Evolutionary conservation across 2,113 vertebrate genomes (phyloP), one percentile per base, ranked within the genome.

Genomic region (Epinephelus lanceolatus): DNA sequence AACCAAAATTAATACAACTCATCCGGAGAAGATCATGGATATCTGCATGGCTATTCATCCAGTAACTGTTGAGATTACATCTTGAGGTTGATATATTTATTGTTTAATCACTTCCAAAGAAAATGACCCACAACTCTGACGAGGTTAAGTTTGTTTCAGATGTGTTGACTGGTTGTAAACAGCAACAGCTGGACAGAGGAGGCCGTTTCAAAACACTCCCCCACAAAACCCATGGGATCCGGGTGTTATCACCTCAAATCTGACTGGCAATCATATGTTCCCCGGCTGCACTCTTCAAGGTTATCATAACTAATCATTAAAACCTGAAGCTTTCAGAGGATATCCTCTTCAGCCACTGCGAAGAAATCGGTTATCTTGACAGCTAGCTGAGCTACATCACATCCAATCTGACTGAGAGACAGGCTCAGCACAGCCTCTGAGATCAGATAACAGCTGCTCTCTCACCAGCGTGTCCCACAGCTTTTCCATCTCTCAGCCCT

Each of bases 371-470:
- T 87, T 86, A 91, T 89, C 88, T 80, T 88, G 89, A 91, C 91
- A 88, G 78, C 90, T 83, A 71, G 76, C 88, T 74, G 80, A 86
- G 87, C 88, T 25, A 67, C 89, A 87, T 92, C 88, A 86, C 89
- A 72, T 88, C 47, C 83, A 88, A 91, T 93, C 86, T 51, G 77
- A 74, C 81, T 88, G 85, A 85, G 59, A 69, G 86, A 85, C 80
- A 52, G 81, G 65, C 87, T 84, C 73, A 11, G 73, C 72, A 52
- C 63, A 72, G 87, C 47, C 37, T 86, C 75, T 55, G 37, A 74
- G 83, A 88, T 92, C 92, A 85, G 86, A 86, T 89, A 84, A 79
- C 86, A 82, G 82, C 87, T 76, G 75, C 86, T 86, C 83, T 52
- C 67, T 66, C 59, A 25, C 60, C 81, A 52, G 83, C n/a, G 2